Base-by-base conservation (phyloP, 2,797 vertebrate species). In the Halcyon badia region DNA sequence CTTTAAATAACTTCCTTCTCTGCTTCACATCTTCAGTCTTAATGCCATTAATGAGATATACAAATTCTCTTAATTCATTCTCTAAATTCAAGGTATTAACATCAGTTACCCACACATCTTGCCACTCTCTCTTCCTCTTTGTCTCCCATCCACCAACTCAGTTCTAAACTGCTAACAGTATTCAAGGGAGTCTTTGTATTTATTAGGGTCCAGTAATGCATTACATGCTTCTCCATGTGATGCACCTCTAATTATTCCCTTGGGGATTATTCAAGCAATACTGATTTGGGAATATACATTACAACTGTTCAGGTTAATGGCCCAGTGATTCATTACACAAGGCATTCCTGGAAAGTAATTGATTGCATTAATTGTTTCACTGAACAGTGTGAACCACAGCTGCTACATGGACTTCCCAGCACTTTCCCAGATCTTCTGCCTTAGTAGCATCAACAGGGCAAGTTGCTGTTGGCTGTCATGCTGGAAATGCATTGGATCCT, bases 271-370 rank as follows among this genome's bases (percentile, higher is more conserved):
- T 94, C 60, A 93, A 82, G 71, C 11, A 73, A 52, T 69, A 78
- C 57, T 87, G 77, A 72, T 18, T 76, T 83, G 82, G 72, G 82
- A 95, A 89, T 89, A 69, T 69, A 62, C 54, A 69, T 90, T 58
- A 71, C 2, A 2, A 83, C 35, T 89, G 48, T 64, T 96, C 56
- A 93, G 44, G 81, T 87, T 96, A 96, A 96, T 80, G 44, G 56
- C 68, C 70, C 22, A 57, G 75, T 92, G 86, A 94, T 95, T 96
- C 86, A 95, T 88, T 90, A 82, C 37, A 68, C 58, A 72, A 76
- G 77, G 83, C 48, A 49, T 83, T 94, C 95, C 76, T 87, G 71
- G 75, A 82, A 96, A 90, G 81, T 92, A 95, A 87, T 58, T 93
- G 86, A 72, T 70, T 79, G 60, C 58, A 52, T 92, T 87, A 96